A percentile compares a stretch with the other conserved stretches of the same genome.
phyloP scores from a whole-genome alignment of 2,113 vertebrate genomes.

The Gymnorhina tibicen region DNA sequence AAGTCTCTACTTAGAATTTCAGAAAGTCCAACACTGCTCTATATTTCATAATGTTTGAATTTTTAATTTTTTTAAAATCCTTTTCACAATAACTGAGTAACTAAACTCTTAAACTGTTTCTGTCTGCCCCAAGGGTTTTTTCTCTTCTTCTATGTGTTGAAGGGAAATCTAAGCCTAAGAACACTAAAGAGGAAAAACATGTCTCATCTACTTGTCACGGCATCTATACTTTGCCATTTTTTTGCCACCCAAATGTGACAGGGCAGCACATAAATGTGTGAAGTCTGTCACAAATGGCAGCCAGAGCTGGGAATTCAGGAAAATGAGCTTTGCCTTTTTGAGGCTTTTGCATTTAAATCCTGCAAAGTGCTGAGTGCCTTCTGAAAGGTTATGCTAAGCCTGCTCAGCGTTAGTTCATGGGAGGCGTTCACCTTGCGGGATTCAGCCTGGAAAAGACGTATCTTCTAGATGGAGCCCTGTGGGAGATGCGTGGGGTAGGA shows the following conservation, averaged over 20 bases:
- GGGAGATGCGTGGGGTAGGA: neutral
- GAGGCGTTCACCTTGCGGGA: constrained; percentile 4
- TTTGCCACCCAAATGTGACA: constrained; percentile 65
- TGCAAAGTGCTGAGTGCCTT: constrained; percentile 26
- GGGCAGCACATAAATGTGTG: constrained; percentile 63
- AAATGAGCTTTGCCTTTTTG: constrained; percentile 60
- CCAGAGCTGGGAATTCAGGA: constrained; percentile 57
- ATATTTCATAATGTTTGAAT: constrained; percentile 37
- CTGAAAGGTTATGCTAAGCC: constrained; percentile 26
- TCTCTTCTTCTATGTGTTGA: constrained; percentile 53
- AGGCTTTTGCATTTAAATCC: constrained; percentile 53
- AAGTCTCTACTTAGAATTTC: neutral
- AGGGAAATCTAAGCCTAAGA: constrained; percentile 50
- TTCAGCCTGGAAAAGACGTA: neutral
- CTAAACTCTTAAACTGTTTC: constrained; percentile 43
- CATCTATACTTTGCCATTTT: constrained; percentile 67
- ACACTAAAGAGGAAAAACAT: constrained; percentile 64
- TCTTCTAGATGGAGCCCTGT: neutral
- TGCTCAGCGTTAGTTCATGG: neutral
- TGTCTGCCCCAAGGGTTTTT: constrained; percentile 56
- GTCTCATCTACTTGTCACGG: constrained; percentile 62
- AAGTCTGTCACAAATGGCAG: constrained; percentile 65
- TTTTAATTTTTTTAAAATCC: constrained; percentile 37
- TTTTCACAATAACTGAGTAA: constrained; percentile 1
- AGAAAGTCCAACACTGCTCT: neutral